Base-by-base conservation (phyloP, 2,797 vertebrate genomes). In the Clarias fuscus region DNA sequence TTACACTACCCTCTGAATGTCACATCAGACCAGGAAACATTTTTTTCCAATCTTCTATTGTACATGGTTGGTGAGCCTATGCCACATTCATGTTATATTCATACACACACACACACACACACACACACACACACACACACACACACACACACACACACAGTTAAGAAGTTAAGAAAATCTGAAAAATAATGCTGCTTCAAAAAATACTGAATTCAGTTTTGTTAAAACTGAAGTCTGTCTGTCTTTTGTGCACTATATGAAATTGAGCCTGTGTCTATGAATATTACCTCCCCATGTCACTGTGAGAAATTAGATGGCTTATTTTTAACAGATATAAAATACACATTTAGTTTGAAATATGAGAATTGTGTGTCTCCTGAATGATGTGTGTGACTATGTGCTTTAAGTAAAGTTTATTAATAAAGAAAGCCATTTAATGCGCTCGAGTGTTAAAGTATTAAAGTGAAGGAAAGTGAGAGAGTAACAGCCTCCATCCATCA, bases 401-500 rank as follows among this genome's bases (percentile, higher is more conserved):
- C 59, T 62, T 22, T 8, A 48, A 67, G 43, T 22, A 67, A 17
- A 22, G 64, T 53, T 53, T 82, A 67, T 53, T 82, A 81, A 79
- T 79, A 80, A 65, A 82, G 79, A 53, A 82, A 20, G 15, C 8
- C 40, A n/a, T 53, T 30, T 48, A 67, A 27, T 67, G 17, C 30
- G 62, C 40, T 53, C 2, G 14, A 37, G 33, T 24, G 30, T 71
- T 83, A 83, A 83, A 83, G 56, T 27, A 70, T 70, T 82, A 72
- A 83, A 71, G 82, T 59, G 56, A 71, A 7, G 14, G 68, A 83
- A 83, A 71, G 53, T 72, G 67, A 43, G 20, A 71, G 68, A 15
- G 53, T 94, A 95, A 95, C 93, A 95, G 93, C 92, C 88, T 70
- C 90, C 94, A 95, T 96, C 95, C 94, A 95, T 95, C 95, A 95